Evolutionary conservation across 2,797 vertebrate genomes (phyloP).

Genomic region (Tragopan temminckii): DNA sequence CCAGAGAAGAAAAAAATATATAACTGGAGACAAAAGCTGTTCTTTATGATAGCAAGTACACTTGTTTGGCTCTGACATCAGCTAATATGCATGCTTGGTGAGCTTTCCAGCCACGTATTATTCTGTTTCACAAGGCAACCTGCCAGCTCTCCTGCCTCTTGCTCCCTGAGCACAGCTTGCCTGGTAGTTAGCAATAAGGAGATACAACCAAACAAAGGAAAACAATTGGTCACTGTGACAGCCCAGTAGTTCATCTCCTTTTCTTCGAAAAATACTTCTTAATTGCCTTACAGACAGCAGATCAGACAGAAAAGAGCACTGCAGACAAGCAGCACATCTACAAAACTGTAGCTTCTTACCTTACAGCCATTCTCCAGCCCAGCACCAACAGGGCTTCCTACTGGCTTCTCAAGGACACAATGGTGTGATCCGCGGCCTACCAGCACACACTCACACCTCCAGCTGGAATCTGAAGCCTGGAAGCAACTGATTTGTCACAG

Average conservation of each 20-base stretch:
- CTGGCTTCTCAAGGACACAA: background rate
- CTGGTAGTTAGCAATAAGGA: background rate
- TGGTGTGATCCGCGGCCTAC: rapidly evolving
- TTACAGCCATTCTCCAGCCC: background rate
- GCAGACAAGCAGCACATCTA: background rate
- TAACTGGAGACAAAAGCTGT: background rate
- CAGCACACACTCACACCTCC: background rate
- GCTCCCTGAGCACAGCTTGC: background rate
- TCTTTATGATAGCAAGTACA: background rate
- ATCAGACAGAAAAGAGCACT: background rate
- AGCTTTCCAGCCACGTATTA: background rate
- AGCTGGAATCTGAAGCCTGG: background rate
- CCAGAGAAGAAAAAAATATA: background rate
- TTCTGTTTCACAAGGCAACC: background rate
- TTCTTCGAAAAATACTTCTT: background rate
- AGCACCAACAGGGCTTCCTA: rapidly evolving
- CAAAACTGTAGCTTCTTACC: background rate
- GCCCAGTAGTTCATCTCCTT: background rate
- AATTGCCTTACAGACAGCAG: background rate
- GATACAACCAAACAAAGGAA: background rate
- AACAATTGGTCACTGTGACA: background rate
- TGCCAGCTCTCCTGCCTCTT: background rate
- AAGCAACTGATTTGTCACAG: background rate
- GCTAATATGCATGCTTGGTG: rapidly evolving
- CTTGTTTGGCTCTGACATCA: background rate